Percentiles rank a stretch among this genome's conserved stretches.
These are phyloP conservation scores for Epistrophe eligans DNA, from an alignment of 2,888 invertebrate species.

Conservation along the genomic window DNA sequence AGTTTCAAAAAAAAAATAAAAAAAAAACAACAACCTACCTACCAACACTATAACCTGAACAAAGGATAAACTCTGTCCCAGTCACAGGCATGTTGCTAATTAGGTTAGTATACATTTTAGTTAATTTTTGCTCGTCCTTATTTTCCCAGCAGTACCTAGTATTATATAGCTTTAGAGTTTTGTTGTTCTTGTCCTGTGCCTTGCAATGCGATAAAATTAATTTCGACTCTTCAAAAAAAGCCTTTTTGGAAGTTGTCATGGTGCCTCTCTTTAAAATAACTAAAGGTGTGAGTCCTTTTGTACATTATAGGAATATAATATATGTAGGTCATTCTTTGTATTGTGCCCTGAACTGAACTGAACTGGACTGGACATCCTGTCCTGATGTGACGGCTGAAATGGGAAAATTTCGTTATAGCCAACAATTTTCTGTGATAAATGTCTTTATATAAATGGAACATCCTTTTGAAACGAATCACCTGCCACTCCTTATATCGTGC, in stretches of 20 bases:
- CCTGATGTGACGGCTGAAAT: conserved; percentile 61
- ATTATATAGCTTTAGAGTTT: not conserved
- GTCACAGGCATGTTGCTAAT: conserved; percentile 58
- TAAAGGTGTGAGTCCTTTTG: conserved; percentile 34
- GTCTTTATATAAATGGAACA: conserved; percentile 69
- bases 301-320: conserved; percentile 23
- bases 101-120: conserved; percentile 71
- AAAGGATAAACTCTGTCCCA: conserved; percentile 55
- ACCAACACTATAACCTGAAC: not conserved
- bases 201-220: conserved; percentile 43
- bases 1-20: not conserved
- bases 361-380: conserved; percentile 38
- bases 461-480: conserved; percentile 24
- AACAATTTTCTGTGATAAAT: conserved; percentile 69
- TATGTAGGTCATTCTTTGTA: conserved; percentile 56
- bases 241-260: conserved; percentile 26
- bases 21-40: too few relatives aligned
- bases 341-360: not conserved
- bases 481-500: conserved; percentile 57
- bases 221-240: conserved; percentile 37
- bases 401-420: conserved; percentile 50
- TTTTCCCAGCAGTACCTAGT: not conserved
- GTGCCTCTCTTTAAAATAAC: not conserved
- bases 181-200: conserved; percentile 6
- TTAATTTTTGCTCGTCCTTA: conserved; percentile 58